Evolutionary conservation across 2,797 vertebrate species (phyloP).

Genomic region (Hyperoplus immaculatus): DNA sequence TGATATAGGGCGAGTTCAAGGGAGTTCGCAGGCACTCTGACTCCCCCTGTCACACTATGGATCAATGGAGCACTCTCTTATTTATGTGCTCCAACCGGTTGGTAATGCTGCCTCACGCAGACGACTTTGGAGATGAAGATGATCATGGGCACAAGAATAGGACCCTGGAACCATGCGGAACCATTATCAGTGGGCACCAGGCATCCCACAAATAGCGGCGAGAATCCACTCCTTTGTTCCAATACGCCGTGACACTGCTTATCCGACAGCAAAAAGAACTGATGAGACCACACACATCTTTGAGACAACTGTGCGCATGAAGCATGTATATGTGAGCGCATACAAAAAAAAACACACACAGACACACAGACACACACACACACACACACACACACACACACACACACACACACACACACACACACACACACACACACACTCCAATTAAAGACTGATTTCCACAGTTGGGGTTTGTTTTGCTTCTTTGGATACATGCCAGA

Average conservation of each 20-base stretch:
- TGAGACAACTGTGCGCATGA: conserved; percentile 27
- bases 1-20: conserved; percentile 75
- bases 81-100: conserved; percentile 76
- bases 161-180: conserved; percentile 62
- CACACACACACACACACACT: conserved; percentile 17
- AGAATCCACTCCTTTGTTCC: conserved; percentile 53
- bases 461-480: conserved; percentile 57
- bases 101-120: conserved; percentile 68
- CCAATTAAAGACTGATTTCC: conserved; percentile 67
- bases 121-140: conserved; percentile 71
- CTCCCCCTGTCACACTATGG: conserved; percentile 74
- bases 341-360: conserved; percentile 14
- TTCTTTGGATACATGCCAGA: conserved; percentile 61
- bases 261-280: conserved; percentile 52
- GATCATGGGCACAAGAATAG: conserved; percentile 73
- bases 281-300: conserved; percentile 64
- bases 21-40: conserved; percentile 76
- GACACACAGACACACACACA: conserved; percentile 2
- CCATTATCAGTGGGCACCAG: conserved; percentile 72
- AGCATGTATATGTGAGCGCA: conserved; percentile 4
- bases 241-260: conserved; percentile 60
- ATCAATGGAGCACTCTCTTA: conserved; percentile 81
- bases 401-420: background rate
- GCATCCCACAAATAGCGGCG: conserved; percentile 51
- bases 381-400: no score